A percentile compares a stretch with the other conserved stretches of the same genome.
phyloP scores from a whole-genome alignment of 2,113 vertebrate genomes.

The Aegotheles bennettii region DNA sequence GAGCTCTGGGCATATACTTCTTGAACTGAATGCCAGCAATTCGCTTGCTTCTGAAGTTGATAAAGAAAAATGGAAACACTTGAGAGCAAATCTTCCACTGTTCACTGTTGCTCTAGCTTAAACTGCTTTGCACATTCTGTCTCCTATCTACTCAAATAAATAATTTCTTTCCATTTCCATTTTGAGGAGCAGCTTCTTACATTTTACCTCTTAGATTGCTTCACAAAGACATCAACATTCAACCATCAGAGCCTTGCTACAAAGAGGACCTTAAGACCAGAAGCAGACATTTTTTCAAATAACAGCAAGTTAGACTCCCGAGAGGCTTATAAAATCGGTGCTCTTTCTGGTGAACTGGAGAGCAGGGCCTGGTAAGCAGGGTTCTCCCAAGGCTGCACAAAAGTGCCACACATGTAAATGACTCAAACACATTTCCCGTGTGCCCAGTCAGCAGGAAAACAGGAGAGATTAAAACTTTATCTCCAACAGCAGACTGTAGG shows the following conservation, averaged over 20 bases:
- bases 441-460: neutral
- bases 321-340: neutral
- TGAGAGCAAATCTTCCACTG: neutral
- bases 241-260: neutral
- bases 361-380: neutral
- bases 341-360: neutral
- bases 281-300: neutral
- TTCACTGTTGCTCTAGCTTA: neutral
- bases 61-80: neutral
- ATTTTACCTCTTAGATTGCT: neutral
- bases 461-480: slow-evolving; percentile 6
- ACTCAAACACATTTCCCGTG: neutral
- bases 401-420: neutral
- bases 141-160: neutral
- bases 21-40: neutral
- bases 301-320: neutral
- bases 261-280: neutral
- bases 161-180: neutral
- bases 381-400: neutral
- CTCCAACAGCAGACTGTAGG: neutral
- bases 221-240: neutral
- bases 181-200: neutral
- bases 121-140: neutral
- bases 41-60: neutral
- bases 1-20: neutral